Conservation (phyloP, 2,113 vertebrate species). For the Emydocephalus ijimae region DNA sequence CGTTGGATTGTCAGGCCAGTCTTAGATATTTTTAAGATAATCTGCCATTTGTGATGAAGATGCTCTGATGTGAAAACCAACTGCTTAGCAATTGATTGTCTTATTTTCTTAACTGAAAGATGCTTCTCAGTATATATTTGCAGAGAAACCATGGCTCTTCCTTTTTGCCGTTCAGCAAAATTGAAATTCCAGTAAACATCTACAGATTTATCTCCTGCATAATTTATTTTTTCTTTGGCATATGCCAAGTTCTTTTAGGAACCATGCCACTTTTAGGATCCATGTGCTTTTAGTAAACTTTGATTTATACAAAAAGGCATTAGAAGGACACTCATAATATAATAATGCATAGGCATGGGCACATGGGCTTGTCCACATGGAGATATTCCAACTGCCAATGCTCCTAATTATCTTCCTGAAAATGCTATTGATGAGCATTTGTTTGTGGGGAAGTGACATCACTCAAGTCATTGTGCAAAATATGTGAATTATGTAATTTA, state of each 20-base stretch:
- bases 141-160: conserved; percentile 46
- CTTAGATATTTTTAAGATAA: conserved; percentile 45
- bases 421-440: not conserved
- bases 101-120: conserved; percentile 39
- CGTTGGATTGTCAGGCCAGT: conserved; percentile 39
- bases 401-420: not conserved
- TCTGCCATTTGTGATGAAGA: conserved; percentile 38
- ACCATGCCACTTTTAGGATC: conserved; percentile 19
- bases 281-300: not conserved
- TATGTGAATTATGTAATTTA: not conserved
- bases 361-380: no score
- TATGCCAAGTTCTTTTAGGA: not conserved
- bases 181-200: conserved; percentile 35
- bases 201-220: conserved; percentile 31
- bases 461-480: not conserved
- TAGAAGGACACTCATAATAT: not conserved
- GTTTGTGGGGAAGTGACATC: not conserved
- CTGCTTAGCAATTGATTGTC: conserved; percentile 45
- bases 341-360: not conserved
- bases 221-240: conserved; percentile 37
- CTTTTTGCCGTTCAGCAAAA: conserved; percentile 46
- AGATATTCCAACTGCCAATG: not conserved
- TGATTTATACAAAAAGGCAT: not conserved
- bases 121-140: conserved; percentile 39
- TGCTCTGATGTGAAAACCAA: not conserved